A percentile compares a stretch with the other conserved stretches of the same genome.
phyloP scores from a whole-genome alignment of 1,140 invertebrate species.

The Lutraria rhynchaena region DNA sequence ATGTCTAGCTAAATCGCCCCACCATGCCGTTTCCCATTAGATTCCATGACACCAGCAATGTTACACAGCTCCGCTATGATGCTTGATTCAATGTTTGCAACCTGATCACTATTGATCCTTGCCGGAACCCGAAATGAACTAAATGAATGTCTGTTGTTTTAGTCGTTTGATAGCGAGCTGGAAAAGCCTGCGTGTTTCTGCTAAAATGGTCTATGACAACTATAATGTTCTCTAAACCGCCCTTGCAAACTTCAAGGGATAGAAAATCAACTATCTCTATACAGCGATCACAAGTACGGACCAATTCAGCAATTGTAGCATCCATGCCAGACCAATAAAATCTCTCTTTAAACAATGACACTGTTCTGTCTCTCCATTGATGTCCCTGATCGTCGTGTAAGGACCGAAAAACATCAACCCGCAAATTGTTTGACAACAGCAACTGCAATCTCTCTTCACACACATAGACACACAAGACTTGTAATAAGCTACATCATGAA shows the following conservation, averaged over 20 bases:
- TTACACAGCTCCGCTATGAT: conserved; percentile 52
- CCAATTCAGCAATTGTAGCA: neutral
- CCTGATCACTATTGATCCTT: conserved; percentile 1
- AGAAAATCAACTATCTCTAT: conserved; percentile 53
- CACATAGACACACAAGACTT: neutral
- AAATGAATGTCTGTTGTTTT: conserved; percentile 42
- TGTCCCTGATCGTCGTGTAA: conserved; percentile 9
- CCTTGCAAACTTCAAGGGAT: conserved; percentile 32
- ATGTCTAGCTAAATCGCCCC: conserved; percentile 52
- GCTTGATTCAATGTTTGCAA: conserved; percentile 21
- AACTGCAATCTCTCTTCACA: neutral
- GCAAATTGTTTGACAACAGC: neutral
- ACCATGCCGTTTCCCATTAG: conserved; percentile 56
- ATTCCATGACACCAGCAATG: conserved; percentile 22
- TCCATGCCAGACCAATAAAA: conserved; percentile 24
- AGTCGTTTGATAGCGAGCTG: conserved; percentile 28
- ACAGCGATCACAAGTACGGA: conserved; percentile 5
- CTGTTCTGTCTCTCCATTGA: conserved; percentile 6
- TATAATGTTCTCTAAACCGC: conserved; percentile 42
- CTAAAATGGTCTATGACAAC: conserved; percentile 41
- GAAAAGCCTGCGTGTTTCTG: conserved; percentile 3
- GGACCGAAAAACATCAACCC: neutral
- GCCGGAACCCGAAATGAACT: conserved; percentile 23
- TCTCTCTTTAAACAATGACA: conserved; percentile 1
- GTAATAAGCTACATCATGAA: neutral